Percentiles rank a stretch among this genome's conserved stretches.
phyloP scores from a whole-genome alignment of 2,113 vertebrate genomes.

The Oreotragus oreotragus region DNA sequence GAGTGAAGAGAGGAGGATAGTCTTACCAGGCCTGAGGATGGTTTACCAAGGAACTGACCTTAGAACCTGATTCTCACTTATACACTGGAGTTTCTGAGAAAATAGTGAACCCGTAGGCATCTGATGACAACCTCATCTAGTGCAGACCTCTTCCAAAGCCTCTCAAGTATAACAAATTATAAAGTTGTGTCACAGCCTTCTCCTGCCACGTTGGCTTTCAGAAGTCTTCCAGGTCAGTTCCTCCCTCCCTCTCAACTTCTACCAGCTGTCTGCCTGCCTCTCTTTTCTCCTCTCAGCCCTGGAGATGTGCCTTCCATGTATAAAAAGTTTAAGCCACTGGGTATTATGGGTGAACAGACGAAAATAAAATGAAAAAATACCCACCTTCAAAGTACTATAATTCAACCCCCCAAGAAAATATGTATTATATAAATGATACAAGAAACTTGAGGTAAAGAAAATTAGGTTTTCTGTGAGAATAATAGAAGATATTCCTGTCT shows the following conservation, averaged over 20 bases:
- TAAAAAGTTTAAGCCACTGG: not conserved
- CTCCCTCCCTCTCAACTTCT: not conserved
- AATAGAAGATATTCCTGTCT: not conserved
- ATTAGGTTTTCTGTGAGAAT: not conserved
- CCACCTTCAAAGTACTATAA: not conserved
- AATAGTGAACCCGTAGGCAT: not conserved
- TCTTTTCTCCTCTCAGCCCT: not conserved
- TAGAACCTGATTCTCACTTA: not conserved
- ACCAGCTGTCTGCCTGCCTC: not conserved
- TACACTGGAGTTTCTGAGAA: not conserved
- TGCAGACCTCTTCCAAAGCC: not conserved
- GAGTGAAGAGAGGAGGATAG: not conserved
- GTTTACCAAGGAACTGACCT: not conserved
- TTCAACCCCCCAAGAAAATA: not conserved
- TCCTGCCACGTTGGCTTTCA: not conserved
- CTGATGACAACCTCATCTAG: not conserved
- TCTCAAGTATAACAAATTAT: not conserved
- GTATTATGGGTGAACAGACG: not conserved
- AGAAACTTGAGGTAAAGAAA: not conserved
- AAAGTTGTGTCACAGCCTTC: not conserved
- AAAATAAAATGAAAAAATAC: not conserved
- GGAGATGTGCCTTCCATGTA: not conserved
- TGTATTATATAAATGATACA: not conserved
- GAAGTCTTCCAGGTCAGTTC: not conserved
- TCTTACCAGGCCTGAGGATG: not conserved